A percentile compares a stretch with the other conserved stretches of the same genome.
Evolutionary conservation across 2,113 vertebrate genomes (phyloP).

Genomic region (Scalopus aquaticus): DNA sequence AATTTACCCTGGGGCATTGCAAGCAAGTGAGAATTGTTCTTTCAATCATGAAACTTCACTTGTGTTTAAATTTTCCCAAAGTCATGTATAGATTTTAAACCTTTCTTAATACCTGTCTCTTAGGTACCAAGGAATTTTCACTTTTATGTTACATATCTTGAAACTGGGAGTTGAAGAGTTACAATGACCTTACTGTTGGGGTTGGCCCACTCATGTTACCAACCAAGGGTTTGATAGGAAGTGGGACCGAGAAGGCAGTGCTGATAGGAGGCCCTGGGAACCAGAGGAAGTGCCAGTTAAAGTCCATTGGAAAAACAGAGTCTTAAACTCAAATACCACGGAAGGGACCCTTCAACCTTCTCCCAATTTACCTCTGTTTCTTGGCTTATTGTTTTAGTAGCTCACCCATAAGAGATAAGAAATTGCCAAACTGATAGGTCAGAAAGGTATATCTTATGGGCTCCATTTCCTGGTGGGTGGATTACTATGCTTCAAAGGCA

Average conservation of each 20-base stretch:
- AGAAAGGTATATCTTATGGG: background rate
- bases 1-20: conserved; percentile 29
- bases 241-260: background rate
- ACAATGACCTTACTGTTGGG: background rate
- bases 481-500: background rate
- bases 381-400: background rate
- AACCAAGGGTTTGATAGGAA: background rate
- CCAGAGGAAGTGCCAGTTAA: background rate
- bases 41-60: background rate
- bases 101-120: background rate
- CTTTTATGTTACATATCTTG: background rate
- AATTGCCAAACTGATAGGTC: too few species aligned
- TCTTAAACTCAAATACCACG: background rate
- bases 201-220: background rate
- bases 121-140: background rate
- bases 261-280: background rate
- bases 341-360: background rate
- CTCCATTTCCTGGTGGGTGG: background rate
- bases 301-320: background rate
- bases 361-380: background rate
- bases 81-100: background rate
- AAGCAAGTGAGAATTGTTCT: conserved; percentile 59
- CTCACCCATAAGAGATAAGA: background rate
- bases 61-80: background rate
- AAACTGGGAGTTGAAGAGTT: background rate